Percentiles rank a stretch among this genome's conserved stretches.
Conservation (phyloP, 2,113 vertebrate species). For the Ardeotis arabs region DNA sequence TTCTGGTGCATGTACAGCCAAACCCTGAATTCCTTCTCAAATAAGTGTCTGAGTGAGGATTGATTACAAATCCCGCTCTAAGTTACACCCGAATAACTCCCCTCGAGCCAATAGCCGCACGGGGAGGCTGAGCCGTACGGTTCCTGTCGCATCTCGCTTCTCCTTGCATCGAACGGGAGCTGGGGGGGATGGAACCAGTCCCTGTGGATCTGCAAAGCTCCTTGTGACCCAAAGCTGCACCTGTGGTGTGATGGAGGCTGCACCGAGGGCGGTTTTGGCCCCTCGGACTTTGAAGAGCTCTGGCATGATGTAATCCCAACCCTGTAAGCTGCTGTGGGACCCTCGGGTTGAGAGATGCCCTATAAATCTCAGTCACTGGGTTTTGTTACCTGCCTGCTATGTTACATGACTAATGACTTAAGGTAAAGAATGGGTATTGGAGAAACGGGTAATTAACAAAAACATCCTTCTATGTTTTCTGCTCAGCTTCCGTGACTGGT, state of each 20-base stretch:
- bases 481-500: constrained; percentile 46
- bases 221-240: not conserved
- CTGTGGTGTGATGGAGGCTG: not conserved
- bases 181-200: not conserved
- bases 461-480: constrained; percentile 64
- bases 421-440: constrained; percentile 51
- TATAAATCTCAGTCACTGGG: not conserved
- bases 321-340: not conserved
- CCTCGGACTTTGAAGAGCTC: constrained; percentile 40
- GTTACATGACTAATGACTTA: constrained; percentile 47
- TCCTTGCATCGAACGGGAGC: accelerated
- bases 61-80: constrained; percentile 11
- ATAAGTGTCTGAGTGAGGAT: constrained; percentile 35
- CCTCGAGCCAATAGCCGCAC: not conserved
- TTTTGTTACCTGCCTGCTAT: constrained; percentile 50
- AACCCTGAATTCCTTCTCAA: constrained; percentile 56
- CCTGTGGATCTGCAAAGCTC: not conserved
- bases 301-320: constrained; percentile 48
- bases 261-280: not conserved
- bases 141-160: not conserved
- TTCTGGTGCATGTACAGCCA: constrained; percentile 14
- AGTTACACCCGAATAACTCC: not conserved
- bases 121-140: not conserved
- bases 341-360: constrained; percentile 14
- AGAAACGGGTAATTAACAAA: constrained; percentile 56